Conservation (phyloP, 2,113 vertebrate species). For the Nerophis lumbriciformis region DNA sequence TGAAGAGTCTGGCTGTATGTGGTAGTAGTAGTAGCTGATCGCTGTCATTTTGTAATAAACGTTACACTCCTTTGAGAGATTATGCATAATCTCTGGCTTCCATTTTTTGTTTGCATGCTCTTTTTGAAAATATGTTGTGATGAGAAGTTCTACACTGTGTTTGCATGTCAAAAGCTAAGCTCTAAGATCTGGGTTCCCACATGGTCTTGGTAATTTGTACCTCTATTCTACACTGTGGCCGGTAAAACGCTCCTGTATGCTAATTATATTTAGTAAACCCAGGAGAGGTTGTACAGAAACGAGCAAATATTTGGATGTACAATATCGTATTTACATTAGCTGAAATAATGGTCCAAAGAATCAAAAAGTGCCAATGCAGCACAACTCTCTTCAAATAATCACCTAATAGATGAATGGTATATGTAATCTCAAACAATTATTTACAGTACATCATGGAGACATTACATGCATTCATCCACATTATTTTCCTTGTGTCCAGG, state of each 20-base stretch:
- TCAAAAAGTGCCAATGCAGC: too few species aligned
- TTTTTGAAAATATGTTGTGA: conserved; percentile 18
- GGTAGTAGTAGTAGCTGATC: not conserved
- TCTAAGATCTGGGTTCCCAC: conserved; percentile 39
- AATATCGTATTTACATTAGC: too few species aligned
- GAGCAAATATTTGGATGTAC: too few species aligned
- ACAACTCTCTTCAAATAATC: too few species aligned
- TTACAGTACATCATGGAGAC: not conserved
- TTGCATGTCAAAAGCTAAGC: conserved; percentile 77
- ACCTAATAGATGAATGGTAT: too few species aligned
- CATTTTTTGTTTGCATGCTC: conserved; percentile 36
- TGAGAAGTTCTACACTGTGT: conserved; percentile 71
- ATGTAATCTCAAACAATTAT: too few species aligned
- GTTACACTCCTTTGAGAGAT: too few species aligned
- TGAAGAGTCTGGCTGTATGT: not conserved
- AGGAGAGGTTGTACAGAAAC: too few species aligned
- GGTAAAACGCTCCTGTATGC: conserved; percentile 65
- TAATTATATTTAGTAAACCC: not conserved
- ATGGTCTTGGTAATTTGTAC: conserved; percentile 38
- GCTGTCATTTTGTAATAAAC: not conserved
- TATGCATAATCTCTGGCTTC: too few species aligned
- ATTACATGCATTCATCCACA: conserved; percentile 4
- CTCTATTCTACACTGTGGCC: conserved; percentile 63
- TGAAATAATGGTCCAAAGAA: too few species aligned
- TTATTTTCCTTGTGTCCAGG: conserved; percentile 24